Evolutionary conservation across 1,140 invertebrate species (phyloP).

Genomic region (Nasonia vitripennis): DNA sequence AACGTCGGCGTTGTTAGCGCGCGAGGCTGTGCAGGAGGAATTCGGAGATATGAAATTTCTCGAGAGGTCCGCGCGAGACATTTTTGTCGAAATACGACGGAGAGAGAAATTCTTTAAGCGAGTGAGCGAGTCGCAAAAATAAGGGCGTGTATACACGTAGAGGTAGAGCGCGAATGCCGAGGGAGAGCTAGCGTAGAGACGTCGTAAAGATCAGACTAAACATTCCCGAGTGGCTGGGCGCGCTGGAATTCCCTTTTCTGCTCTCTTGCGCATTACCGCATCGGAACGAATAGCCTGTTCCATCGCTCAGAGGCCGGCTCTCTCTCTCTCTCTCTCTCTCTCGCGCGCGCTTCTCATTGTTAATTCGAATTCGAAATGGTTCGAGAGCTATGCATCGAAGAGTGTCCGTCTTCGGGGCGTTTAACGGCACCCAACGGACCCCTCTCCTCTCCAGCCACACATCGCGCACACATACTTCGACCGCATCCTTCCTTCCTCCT

Average conservation of each 20-base stretch:
- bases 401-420: neutral
- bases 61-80: neutral
- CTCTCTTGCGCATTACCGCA: conserved; percentile 11
- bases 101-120: neutral
- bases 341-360: conserved; percentile 15
- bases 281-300: conserved; percentile 1
- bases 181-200: neutral
- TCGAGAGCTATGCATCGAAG: conserved; percentile 22
- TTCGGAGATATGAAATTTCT: neutral
- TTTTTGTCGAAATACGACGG: neutral
- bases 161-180: neutral
- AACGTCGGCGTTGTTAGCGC: conserved; percentile 46
- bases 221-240: conserved; percentile 1
- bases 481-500: neutral
- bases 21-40: no score
- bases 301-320: neutral
- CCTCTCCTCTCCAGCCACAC: neutral
- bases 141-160: neutral
- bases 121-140: neutral
- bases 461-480: conserved; percentile 3
- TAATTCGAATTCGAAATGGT: conserved; percentile 43
- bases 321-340: neutral
- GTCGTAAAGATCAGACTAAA: conserved; percentile 26
- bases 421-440: conserved; percentile 12
- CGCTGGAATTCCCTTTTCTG: neutral